These are phyloP conservation scores for Ormyrus labotus DNA, from an alignment of 2,888 invertebrate genomes.

Conservation along the genomic window DNA sequence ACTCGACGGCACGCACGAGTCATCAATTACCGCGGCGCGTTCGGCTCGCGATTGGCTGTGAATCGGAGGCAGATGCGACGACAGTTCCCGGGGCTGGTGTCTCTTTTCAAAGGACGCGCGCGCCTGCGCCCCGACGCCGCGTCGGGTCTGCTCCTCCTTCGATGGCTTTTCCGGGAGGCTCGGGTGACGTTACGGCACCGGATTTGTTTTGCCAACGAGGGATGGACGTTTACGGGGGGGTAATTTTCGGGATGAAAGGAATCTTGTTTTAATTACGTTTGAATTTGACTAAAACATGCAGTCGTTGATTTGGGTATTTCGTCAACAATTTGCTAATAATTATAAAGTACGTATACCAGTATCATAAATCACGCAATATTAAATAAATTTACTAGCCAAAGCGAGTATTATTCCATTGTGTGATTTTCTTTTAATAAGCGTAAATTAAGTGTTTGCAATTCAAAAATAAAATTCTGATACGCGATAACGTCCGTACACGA, in stretches of 20 bases:
- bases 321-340: no score
- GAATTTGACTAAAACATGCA: no score
- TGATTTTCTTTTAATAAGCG: no score
- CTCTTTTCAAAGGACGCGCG: background rate
- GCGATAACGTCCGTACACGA: background rate
- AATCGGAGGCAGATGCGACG: conserved; percentile 39
- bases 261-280: no score
- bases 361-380: no score
- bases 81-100: no score
- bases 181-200: background rate
- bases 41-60: background rate
- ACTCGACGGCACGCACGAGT: conserved; percentile 4
- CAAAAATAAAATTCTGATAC: conserved; percentile 18
- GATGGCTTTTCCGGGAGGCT: background rate
- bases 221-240: no score
- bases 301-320: no score
- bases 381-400: no score
- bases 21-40: conserved; percentile 29
- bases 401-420: no score
- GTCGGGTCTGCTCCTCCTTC: background rate
- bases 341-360: no score
- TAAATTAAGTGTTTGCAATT: background rate
- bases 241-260: no score
- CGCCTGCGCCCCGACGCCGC: background rate
- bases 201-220: conserved; percentile 6